These are phyloP conservation scores for Oreochromis grahami DNA, from an alignment of 2,797 vertebrate genomes.

Conservation along the genomic window DNA sequence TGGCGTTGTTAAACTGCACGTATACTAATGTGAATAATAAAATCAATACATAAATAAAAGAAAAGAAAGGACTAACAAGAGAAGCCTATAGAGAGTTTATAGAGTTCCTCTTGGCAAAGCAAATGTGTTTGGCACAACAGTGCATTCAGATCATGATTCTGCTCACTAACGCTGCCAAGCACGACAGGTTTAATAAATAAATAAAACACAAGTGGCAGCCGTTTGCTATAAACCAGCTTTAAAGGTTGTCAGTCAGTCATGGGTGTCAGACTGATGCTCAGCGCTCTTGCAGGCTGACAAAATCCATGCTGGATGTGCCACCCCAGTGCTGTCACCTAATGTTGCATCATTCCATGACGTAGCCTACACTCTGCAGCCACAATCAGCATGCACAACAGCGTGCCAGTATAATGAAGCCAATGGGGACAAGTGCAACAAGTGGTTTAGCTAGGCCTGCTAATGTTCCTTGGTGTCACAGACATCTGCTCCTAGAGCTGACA, in stretches of 20 bases:
- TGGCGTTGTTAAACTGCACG: neutral
- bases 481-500: neutral
- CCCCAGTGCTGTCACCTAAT: neutral
- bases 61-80: neutral
- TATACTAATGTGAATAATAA: neutral
- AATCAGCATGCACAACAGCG: neutral
- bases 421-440: neutral
- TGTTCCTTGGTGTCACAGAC: neutral
- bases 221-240: neutral
- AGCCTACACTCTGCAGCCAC: neutral
- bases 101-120: neutral
- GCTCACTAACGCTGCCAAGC: neutral
- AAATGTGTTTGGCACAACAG: neutral
- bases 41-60: neutral
- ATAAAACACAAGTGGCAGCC: neutral
- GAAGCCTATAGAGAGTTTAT: neutral
- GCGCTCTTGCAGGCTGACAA: neutral
- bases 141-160: neutral
- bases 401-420: neutral
- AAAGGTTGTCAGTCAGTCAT: neutral
- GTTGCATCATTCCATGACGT: neutral
- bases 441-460: neutral
- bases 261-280: neutral
- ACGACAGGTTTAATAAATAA: neutral
- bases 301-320: neutral